These are phyloP conservation scores for Rhingia rostrata DNA, from an alignment of 2,888 invertebrate genomes.

Conservation along the genomic window DNA sequence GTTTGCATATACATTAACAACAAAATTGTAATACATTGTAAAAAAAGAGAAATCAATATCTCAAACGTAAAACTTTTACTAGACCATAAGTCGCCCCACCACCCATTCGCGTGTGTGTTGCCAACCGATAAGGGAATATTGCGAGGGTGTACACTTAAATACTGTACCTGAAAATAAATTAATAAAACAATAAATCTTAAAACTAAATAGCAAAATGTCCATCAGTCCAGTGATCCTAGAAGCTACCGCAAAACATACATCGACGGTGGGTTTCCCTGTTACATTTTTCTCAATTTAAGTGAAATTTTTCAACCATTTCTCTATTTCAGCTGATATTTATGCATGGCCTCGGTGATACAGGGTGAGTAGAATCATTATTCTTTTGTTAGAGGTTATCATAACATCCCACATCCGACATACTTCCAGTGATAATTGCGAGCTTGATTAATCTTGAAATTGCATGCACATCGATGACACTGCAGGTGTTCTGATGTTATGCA, in stretches of 20 bases:
- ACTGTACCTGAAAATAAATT: slow-evolving; percentile 33
- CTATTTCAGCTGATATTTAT: slow-evolving; percentile 94
- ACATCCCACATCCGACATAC: not conserved
- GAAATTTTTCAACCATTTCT: slow-evolving; percentile 66
- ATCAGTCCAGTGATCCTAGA: slow-evolving; percentile 90
- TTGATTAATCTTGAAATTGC: not conserved
- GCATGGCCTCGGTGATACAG: slow-evolving; percentile 97
- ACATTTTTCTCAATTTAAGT: not conserved
- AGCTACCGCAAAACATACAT: slow-evolving; percentile 92
- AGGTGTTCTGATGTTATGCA: slow-evolving; percentile 49
- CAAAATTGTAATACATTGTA: not conserved
- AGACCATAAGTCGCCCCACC: slow-evolving; percentile 3
- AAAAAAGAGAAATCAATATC: slow-evolving; percentile 58
- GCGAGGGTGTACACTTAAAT: slow-evolving; percentile 10
- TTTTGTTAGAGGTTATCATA: slow-evolving; percentile 28
- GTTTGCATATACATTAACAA: slow-evolving; percentile 19
- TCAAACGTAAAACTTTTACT: not conserved
- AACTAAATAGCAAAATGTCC: slow-evolving; percentile 77
- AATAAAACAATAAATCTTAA: not conserved
- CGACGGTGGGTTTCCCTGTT: slow-evolving; percentile 86
- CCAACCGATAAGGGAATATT: not conserved
- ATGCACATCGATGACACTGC: not conserved
- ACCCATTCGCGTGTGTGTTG: not conserved
- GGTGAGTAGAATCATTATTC: slow-evolving; percentile 86
- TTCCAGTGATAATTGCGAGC: slow-evolving; percentile 16